Evolutionary conservation across 2,888 invertebrate species (phyloP).

Genomic region (Netelia melanura): DNA sequence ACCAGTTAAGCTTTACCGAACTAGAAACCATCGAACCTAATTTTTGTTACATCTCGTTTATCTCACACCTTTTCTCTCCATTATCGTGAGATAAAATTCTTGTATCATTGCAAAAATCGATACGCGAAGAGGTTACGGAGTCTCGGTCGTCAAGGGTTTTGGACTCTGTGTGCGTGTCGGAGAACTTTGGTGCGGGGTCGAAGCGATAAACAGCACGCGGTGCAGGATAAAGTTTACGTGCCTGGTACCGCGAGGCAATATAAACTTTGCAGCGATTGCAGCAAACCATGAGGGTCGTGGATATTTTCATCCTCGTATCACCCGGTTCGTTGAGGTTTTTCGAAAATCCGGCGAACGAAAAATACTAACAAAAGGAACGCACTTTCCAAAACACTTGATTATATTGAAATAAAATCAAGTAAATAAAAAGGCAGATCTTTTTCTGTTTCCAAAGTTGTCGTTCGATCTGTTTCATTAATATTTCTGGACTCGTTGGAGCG

Average conservation of each 20-base stretch:
- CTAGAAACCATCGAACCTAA: too few relatives aligned
- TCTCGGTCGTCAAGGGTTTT: neutral
- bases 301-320: neutral
- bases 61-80: too few relatives aligned
- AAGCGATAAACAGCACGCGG: slow-evolving; percentile 43
- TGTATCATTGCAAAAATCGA: slow-evolving; percentile 13
- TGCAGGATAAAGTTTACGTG: slow-evolving; percentile 37
- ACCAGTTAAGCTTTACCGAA: too few relatives aligned
- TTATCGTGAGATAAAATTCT: too few relatives aligned
- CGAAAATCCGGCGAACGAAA: too few relatives aligned
- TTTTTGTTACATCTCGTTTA: too few relatives aligned
- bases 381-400: too few relatives aligned
- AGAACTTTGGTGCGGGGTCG: slow-evolving; percentile 39
- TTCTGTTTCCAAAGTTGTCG: neutral
- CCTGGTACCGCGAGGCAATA: slow-evolving; percentile 56
- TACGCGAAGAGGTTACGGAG: neutral
- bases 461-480: neutral
- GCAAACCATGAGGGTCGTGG: neutral
- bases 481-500: neutral
- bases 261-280: slow-evolving; percentile 26
- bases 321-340: neutral
- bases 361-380: too few relatives aligned
- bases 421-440: neutral
- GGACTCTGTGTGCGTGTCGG: slow-evolving; percentile 41
- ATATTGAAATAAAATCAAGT: too few relatives aligned